phyloP scores from a whole-genome alignment of 2,797 vertebrate genomes.

The Kryptolebias ocellatus region DNA sequence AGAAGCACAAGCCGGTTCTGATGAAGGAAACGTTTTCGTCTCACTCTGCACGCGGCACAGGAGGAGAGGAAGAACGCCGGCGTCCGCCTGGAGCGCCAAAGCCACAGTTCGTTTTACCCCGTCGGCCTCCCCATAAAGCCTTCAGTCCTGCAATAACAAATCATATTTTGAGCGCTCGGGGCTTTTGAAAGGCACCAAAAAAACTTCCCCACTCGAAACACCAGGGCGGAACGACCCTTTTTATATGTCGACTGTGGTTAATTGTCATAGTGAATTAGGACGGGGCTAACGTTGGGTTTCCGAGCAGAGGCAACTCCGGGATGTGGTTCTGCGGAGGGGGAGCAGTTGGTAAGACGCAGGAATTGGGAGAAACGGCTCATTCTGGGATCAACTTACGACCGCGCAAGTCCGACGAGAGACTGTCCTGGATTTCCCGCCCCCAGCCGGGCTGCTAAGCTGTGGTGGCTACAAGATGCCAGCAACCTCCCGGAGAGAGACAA shows the following conservation, averaged over 20 bases:
- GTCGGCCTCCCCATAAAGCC: conserved; percentile 27
- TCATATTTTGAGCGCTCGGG: conserved; percentile 57
- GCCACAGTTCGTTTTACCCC: conserved; percentile 32
- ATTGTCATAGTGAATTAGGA: conserved; percentile 68
- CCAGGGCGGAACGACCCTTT: conserved; percentile 46
- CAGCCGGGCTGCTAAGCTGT: conserved; percentile 56
- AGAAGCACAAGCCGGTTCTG: conserved; percentile 3
- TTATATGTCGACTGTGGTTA: conserved; percentile 54
- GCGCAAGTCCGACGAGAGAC: conserved; percentile 51
- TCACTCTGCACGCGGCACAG: conserved; percentile 14
- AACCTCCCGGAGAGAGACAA: conserved; percentile 58
- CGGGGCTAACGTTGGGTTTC: conserved; percentile 55
- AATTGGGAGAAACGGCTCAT: conserved; percentile 45
- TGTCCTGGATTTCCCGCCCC: conserved; percentile 66
- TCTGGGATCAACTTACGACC: conserved; percentile 56
- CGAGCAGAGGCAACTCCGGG: conserved; percentile 41
- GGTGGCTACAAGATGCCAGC: conserved; percentile 55
- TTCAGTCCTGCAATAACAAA: conserved; percentile 51
- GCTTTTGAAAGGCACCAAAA: conserved; percentile 53
- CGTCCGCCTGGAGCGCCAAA: conserved; percentile 46
- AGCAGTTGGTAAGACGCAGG: conserved; percentile 45
- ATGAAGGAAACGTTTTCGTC: conserved; percentile 19
- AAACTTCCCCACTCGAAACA: conserved; percentile 49
- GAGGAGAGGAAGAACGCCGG: conserved; percentile 22
- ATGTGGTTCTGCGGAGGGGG: conserved; percentile 55